phyloP scores from a whole-genome alignment of 2,888 invertebrate species.

The Horisme vitalbata region DNA sequence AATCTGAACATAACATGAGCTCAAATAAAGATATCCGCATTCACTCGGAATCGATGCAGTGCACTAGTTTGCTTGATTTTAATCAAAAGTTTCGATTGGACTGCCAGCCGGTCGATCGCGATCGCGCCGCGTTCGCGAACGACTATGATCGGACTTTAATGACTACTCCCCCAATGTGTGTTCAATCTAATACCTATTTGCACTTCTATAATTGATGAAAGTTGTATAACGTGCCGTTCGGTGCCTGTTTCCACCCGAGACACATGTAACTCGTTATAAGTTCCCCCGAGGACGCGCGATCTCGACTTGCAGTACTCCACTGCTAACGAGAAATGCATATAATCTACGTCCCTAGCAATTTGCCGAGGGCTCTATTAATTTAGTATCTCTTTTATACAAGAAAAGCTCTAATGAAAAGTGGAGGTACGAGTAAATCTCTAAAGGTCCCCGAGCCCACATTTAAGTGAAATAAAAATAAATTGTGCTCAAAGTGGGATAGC shows the following conservation, averaged over 20 bases:
- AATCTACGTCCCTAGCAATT: slow-evolving; percentile 26
- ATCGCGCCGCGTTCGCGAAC: slow-evolving; percentile 31
- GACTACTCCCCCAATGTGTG: slow-evolving; percentile 66
- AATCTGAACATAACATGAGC: slow-evolving; percentile 66
- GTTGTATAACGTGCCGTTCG: slow-evolving; percentile 49
- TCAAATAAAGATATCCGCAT: slow-evolving; percentile 78
- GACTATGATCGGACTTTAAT: slow-evolving; percentile 66
- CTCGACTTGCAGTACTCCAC: slow-evolving; percentile 34
- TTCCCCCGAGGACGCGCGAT: slow-evolving; percentile 47
- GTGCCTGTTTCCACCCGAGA: slow-evolving; percentile 42
- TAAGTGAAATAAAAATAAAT: slow-evolving; percentile 81
- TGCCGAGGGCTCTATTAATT: slow-evolving; percentile 4
- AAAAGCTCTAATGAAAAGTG: slow-evolving; percentile 62
- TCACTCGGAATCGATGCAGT: slow-evolving; percentile 57
- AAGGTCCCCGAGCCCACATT: slow-evolving; percentile 57
- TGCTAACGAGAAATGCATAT: slow-evolving; percentile 45
- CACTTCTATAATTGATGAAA: slow-evolving; percentile 69
- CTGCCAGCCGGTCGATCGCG: slow-evolving; percentile 68
- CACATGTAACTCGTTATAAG: slow-evolving; percentile 66
- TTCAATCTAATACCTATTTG: slow-evolving; percentile 72
- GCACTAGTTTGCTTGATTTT: slow-evolving; percentile 78
- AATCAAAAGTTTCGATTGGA: slow-evolving; percentile 82
- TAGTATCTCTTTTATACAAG: slow-evolving; percentile 32
- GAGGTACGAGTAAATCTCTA: slow-evolving; percentile 60
- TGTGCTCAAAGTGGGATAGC: slow-evolving; percentile 73